Conservation (phyloP, 1,140 invertebrate genomes). For the Zaprionus camerounensis region DNA sequence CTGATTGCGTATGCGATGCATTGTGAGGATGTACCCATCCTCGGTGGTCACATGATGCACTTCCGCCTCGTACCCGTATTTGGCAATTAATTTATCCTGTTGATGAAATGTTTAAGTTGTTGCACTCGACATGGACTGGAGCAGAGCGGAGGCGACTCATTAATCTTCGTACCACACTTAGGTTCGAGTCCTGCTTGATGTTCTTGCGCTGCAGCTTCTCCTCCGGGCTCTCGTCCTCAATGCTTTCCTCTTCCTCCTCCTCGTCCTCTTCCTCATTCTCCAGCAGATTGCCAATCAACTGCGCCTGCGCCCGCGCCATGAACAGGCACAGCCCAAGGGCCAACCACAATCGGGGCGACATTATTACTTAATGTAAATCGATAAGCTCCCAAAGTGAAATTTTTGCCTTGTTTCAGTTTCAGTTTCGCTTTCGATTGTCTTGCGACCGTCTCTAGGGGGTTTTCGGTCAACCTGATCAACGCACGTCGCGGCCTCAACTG, state of each 20-base stretch:
- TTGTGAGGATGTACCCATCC: constrained; percentile 86
- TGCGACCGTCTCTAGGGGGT: constrained; percentile 12
- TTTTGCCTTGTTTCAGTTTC: constrained; percentile 12
- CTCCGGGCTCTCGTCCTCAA: constrained; percentile 75
- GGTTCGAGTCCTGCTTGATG: constrained; percentile 74
- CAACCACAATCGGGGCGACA: constrained; percentile 42
- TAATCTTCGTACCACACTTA: constrained; percentile 69
- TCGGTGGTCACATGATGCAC: constrained; percentile 85
- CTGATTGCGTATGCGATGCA: constrained; percentile 83
- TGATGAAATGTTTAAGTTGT: constrained; percentile 47
- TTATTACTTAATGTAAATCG: constrained; percentile 22
- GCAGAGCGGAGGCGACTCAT: background rate
- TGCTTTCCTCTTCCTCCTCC: constrained; percentile 77
- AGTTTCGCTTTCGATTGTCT: constrained; percentile 9
- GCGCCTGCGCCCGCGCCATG: constrained; percentile 51
- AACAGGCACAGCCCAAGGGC: constrained; percentile 62
- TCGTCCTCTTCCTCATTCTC: constrained; percentile 76
- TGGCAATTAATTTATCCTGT: constrained; percentile 84
- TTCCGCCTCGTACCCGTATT: constrained; percentile 87
- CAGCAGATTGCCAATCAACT: constrained; percentile 72
- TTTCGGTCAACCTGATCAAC: constrained; percentile 54
- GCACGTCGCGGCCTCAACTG: constrained; percentile 63
- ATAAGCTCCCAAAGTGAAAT: constrained; percentile 59
- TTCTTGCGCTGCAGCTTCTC: constrained; percentile 73
- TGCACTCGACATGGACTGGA: constrained; percentile 1